Percentiles rank a stretch among this genome's conserved stretches.
Evolutionary conservation across 1,140 invertebrate genomes (phyloP).

Genomic region (Proctacanthus coquilletti): DNA sequence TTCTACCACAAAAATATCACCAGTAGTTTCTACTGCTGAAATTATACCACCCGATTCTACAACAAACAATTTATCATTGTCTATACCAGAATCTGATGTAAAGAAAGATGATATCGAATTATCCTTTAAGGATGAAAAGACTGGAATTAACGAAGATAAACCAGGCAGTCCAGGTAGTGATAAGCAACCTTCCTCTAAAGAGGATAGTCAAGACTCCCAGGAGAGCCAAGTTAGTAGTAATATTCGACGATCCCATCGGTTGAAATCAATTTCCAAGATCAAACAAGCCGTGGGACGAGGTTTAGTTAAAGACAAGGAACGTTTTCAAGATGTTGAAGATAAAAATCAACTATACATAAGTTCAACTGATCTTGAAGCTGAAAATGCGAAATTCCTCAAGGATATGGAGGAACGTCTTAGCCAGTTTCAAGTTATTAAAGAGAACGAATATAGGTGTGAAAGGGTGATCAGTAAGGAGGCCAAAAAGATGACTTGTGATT

Average conservation of each 20-base stretch:
- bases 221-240: background rate
- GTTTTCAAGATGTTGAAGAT: conserved; percentile 8
- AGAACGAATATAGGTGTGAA: conserved; percentile 74
- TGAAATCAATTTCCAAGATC: conserved; percentile 20
- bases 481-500: conserved; percentile 90
- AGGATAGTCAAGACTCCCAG: background rate
- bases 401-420: conserved; percentile 47
- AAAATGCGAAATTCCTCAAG: conserved; percentile 21
- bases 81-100: too few relatives aligned
- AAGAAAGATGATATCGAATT: background rate
- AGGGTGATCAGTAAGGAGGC: conserved; percentile 72
- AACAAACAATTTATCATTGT: too few relatives aligned
- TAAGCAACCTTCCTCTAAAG: background rate
- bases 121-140: background rate
- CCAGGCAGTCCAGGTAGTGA: background rate
- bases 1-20: too few relatives aligned
- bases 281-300: conserved; percentile 11
- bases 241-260: conserved; percentile 20
- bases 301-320: conserved; percentile 12
- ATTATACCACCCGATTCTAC: too few relatives aligned
- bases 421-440: conserved; percentile 61
- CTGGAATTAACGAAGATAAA: background rate
- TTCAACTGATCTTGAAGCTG: conserved; percentile 17
- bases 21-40: too few relatives aligned
- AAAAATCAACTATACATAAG: conserved; percentile 16